phyloP scores from a whole-genome alignment of 2,113 vertebrate genomes.

The Lynx canadensis region DNA sequence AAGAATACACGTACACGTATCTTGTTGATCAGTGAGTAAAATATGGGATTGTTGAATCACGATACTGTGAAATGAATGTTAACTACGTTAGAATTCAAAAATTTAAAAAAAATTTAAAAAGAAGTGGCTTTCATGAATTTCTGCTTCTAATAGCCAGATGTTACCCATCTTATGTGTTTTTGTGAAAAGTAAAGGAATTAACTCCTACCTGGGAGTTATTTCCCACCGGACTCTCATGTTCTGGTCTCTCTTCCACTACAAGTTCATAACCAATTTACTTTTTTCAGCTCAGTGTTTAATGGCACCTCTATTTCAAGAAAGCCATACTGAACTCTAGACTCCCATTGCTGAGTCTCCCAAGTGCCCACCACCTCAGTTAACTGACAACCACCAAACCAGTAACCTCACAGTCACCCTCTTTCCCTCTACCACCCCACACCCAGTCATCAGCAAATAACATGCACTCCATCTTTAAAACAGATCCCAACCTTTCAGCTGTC shows the following conservation, averaged over 20 bases:
- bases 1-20: neutral
- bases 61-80: neutral
- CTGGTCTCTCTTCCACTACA: neutral
- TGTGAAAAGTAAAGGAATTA: neutral
- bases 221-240: neutral
- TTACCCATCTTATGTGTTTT: neutral
- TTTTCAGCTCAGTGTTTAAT: neutral
- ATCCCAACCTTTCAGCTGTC: neutral
- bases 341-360: neutral
- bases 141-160: neutral
- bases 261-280: neutral
- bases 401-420: neutral
- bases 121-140: neutral
- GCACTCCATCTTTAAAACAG: neutral
- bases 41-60: neutral
- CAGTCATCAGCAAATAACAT: neutral
- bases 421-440: neutral
- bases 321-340: neutral
- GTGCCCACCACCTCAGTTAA: neutral
- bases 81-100: neutral
- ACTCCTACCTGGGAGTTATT: neutral
- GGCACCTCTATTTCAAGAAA: neutral
- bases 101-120: neutral
- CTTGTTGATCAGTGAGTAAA: neutral
- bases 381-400: neutral